phyloP scores from a whole-genome alignment of 2,797 vertebrate species.

The Spheniscus humboldti region DNA sequence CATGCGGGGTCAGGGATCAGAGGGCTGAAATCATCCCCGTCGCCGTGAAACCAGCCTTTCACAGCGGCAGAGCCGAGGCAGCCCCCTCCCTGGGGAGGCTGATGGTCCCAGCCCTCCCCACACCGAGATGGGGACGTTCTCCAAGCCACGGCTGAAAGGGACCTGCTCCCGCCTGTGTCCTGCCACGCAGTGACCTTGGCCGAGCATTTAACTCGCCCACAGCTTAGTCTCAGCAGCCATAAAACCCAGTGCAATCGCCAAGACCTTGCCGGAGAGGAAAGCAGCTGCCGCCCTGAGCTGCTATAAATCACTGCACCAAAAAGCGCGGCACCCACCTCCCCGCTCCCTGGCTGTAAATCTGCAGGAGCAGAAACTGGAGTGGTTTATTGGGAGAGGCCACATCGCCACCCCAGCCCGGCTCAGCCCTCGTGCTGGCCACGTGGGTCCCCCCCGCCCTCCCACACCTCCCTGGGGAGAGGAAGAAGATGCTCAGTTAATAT shows the following conservation, averaged over 20 bases:
- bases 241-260: accelerated
- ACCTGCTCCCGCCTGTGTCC: background rate
- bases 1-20: accelerated
- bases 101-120: background rate
- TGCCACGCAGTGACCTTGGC: accelerated
- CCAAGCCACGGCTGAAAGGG: background rate
- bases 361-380: background rate
- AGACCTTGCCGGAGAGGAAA: background rate
- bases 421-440: background rate
- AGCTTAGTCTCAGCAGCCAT: accelerated
- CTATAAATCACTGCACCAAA: background rate
- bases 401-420: background rate
- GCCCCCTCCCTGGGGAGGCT: background rate
- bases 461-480: background rate
- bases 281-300: background rate
- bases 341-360: background rate
- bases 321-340: background rate
- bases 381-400: background rate
- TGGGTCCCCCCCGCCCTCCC: background rate
- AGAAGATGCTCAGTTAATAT: background rate
- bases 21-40: background rate
- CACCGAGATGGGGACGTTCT: background rate
- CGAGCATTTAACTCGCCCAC: background rate
- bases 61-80: background rate
- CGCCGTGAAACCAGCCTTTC: background rate